Evolutionary conservation across 2,888 invertebrate genomes (phyloP).

Genomic region (Meganola albula): DNA sequence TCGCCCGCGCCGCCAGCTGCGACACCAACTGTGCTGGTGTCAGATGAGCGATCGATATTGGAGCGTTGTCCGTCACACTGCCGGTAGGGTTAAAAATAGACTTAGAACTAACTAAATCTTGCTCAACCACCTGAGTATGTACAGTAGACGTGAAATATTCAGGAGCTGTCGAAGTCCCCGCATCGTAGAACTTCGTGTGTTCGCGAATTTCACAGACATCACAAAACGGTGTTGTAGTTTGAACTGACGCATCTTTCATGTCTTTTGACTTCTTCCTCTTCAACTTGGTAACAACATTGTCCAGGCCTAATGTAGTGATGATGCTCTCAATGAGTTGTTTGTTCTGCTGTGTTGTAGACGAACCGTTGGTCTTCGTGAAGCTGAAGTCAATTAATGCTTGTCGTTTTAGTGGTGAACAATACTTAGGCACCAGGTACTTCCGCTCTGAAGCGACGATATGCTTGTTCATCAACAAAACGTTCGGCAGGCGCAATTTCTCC

Average conservation of each 20-base stretch:
- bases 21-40: conserved; percentile 70
- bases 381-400: conserved; percentile 52
- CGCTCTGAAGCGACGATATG: conserved; percentile 35
- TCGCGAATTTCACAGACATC: conserved; percentile 63
- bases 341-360: conserved; percentile 45
- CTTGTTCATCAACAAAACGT: conserved; percentile 50
- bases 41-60: conserved; percentile 65
- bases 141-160: conserved; percentile 48
- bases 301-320: conserved; percentile 49
- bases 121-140: conserved; percentile 66
- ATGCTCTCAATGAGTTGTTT: conserved; percentile 61
- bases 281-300: conserved; percentile 46
- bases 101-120: conserved; percentile 60
- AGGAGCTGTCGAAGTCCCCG: conserved; percentile 41
- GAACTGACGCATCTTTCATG: conserved; percentile 57
- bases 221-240: conserved; percentile 57
- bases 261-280: conserved; percentile 46
- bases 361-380: conserved; percentile 45
- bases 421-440: conserved; percentile 47
- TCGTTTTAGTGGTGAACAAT: conserved; percentile 65
- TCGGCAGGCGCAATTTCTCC: conserved; percentile 49
- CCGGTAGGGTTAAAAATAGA: conserved; percentile 60
- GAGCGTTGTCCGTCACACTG: conserved; percentile 45
- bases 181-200: conserved; percentile 36
- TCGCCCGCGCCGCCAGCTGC: conserved; percentile 66